A percentile compares a stretch with the other conserved stretches of the same genome.
Conservation (phyloP, 2,797 vertebrate species). For the Sphaeramia orbicularis region DNA sequence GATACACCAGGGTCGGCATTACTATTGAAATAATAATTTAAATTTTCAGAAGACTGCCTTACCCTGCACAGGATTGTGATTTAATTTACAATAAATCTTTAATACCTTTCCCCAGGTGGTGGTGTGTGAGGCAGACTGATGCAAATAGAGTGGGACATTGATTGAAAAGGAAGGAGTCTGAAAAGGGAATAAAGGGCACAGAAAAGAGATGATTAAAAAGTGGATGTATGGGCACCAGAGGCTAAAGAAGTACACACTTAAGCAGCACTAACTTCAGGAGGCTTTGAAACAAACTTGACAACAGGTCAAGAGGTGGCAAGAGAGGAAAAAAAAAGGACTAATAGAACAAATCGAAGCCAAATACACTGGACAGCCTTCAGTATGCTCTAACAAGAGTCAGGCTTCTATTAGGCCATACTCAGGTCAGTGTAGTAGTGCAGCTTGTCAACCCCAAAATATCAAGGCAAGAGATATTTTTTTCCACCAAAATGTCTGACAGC, state of each 20-base stretch:
- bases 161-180: slow-evolving; percentile 29
- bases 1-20: background rate
- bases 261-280: background rate
- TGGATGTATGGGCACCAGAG: background rate
- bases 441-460: background rate
- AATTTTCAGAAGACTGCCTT: slow-evolving; percentile 8
- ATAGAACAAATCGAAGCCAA: background rate
- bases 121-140: slow-evolving; percentile 25
- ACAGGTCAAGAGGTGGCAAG: background rate
- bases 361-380: background rate
- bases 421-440: background rate
- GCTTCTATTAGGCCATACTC: background rate
- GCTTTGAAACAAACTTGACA: background rate
- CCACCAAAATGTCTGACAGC: background rate
- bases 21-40: slow-evolving; percentile 30
- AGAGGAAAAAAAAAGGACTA: background rate
- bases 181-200: slow-evolving; percentile 11
- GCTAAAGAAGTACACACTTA: background rate
- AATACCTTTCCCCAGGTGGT: slow-evolving; percentile 19
- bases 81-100: slow-evolving; percentile 45
- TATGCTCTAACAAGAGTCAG: background rate
- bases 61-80: slow-evolving; percentile 21
- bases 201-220: background rate
- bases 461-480: background rate
- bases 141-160: slow-evolving; percentile 22